Evolutionary conservation across 2,113 vertebrate genomes (phyloP).

Genomic region (Syngnathoides biaculeatus): DNA sequence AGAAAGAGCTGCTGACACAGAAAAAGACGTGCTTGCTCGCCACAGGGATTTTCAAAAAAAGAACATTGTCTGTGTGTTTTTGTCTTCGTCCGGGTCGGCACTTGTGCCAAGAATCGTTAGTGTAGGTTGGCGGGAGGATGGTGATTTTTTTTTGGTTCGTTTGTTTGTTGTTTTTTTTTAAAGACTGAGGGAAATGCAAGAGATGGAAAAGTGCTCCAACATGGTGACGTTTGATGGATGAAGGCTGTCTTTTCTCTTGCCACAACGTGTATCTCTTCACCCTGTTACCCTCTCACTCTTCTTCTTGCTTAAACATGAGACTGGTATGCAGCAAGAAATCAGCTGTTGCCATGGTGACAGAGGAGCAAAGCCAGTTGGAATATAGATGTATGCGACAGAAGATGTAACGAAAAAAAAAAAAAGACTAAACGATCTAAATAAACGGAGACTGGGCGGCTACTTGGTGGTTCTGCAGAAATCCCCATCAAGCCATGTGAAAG

Average conservation of each 20-base stretch:
- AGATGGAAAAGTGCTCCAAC: not conserved
- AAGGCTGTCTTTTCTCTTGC: not conserved
- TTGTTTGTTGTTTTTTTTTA: too few relatives aligned
- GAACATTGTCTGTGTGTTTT: constrained; percentile 22
- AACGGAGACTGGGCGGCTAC: not conserved
- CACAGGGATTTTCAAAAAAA: constrained; percentile 21
- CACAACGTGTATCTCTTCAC: constrained; percentile 14
- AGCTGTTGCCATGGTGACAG: constrained; percentile 63
- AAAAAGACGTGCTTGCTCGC: constrained; percentile 29
- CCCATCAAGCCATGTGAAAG: constrained; percentile 10
- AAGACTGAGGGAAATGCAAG: not conserved
- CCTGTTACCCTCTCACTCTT: constrained; percentile 6
- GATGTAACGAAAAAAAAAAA: constrained; percentile 42
- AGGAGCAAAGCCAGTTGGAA: constrained; percentile 52
- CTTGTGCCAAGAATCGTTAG: constrained; percentile 17
- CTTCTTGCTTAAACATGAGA: constrained; percentile 24
- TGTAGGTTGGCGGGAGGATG: not conserved
- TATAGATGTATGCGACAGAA: constrained; percentile 30
- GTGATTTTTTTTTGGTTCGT: not conserved
- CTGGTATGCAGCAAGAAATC: constrained; percentile 54
- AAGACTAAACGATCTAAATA: constrained; percentile 20
- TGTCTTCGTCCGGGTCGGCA: not conserved
- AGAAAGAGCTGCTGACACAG: constrained; percentile 45
- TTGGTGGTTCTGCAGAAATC: constrained; percentile 14
- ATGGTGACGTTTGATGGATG: too few relatives aligned